Evolutionary conservation across 2,113 vertebrate species (phyloP).

Genomic region (Phaethornis superciliosus): DNA sequence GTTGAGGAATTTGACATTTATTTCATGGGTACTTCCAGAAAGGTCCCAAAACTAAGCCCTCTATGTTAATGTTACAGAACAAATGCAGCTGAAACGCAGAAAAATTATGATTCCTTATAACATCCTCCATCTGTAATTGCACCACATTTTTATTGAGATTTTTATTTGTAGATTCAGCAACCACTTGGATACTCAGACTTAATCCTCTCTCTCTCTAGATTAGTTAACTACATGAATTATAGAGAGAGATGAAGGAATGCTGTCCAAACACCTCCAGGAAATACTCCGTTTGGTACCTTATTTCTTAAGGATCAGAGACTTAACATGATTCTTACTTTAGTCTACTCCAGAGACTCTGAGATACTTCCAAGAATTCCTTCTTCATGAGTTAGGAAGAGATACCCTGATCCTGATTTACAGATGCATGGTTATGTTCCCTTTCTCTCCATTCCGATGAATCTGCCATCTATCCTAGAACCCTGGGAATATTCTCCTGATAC

Average conservation of each 20-base stretch:
- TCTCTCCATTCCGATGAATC: background rate
- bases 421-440: background rate
- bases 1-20: background rate
- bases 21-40: background rate
- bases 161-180: background rate
- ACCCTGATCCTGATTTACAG: background rate
- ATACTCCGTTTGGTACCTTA: background rate
- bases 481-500: background rate
- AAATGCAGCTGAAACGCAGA: background rate
- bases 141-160: no score
- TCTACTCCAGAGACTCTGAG: background rate
- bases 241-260: background rate
- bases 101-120: background rate
- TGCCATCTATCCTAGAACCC: background rate
- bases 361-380: background rate
- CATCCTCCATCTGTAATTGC: no score
- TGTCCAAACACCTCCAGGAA: background rate
- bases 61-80: background rate
- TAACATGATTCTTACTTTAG: background rate
- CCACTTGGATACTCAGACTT: background rate
- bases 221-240: background rate
- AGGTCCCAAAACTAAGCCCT: rapidly evolving
- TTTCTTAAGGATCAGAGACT: background rate
- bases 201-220: background rate
- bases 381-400: background rate